Conservation (phyloP, 2,113 vertebrate genomes). For the Chitala chitala region DNA sequence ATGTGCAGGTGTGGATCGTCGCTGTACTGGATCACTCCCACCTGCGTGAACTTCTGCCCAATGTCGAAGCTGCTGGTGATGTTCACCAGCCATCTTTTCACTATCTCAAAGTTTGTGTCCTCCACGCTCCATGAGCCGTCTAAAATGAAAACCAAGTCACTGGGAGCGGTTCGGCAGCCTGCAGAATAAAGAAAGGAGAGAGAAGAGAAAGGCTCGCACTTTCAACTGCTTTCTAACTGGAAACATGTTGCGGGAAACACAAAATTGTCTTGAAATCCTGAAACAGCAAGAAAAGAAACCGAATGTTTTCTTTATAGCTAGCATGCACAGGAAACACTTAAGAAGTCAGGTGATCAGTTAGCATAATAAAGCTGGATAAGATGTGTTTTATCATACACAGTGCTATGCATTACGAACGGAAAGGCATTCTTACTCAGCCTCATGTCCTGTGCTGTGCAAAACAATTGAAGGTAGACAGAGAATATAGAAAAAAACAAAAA, state of each 20-base stretch:
- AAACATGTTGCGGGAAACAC: not conserved
- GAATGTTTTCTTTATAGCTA: not conserved
- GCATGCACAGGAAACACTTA: slow-evolving; percentile 19
- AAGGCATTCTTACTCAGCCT: slow-evolving; percentile 84
- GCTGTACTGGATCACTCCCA: slow-evolving; percentile 93
- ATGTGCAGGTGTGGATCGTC: slow-evolving; percentile 87
- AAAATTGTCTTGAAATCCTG: not conserved
- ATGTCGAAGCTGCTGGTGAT: slow-evolving; percentile 91
- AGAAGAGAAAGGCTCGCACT: slow-evolving; percentile 14
- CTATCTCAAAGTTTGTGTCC: slow-evolving; percentile 92
- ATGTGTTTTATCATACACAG: not conserved
- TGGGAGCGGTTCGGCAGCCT: slow-evolving; percentile 90
- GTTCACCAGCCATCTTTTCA: slow-evolving; percentile 92
- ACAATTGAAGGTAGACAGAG: slow-evolving; percentile 66
- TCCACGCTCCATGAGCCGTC: slow-evolving; percentile 95
- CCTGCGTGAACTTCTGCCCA: slow-evolving; percentile 89
- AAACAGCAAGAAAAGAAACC: not conserved
- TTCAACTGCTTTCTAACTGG: not conserved
- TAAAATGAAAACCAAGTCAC: slow-evolving; percentile 92
- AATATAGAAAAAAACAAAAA: slow-evolving; percentile 64
- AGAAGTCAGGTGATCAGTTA: too few relatives aligned
- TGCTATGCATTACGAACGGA: slow-evolving; percentile 1
- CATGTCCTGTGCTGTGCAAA: slow-evolving; percentile 74
- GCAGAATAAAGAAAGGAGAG: slow-evolving; percentile 46
- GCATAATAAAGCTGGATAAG: too few relatives aligned